Conservation (phyloP, 1,140 invertebrate species). For the Penaeus chinensis region DNA sequence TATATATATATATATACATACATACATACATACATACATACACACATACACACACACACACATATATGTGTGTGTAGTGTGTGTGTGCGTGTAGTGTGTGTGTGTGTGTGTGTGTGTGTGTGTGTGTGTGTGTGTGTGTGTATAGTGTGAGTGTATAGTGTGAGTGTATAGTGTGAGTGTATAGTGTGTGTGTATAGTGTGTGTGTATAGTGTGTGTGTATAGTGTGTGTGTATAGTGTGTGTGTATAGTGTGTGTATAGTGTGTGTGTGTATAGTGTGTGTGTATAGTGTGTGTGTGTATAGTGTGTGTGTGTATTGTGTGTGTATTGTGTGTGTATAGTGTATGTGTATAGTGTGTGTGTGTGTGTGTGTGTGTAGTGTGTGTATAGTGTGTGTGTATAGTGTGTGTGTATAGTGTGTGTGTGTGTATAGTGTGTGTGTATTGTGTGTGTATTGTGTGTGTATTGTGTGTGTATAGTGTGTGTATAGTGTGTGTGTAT, state of each 20-base stretch:
- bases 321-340: too few relatives aligned
- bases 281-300: neutral
- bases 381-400: neutral
- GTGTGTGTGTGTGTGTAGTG: neutral
- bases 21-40: neutral
- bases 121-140: too few relatives aligned
- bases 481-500: neutral
- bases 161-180: too few relatives aligned
- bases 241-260: too few relatives aligned
- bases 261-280: neutral
- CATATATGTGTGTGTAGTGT: neutral
- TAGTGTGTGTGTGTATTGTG: too few relatives aligned
- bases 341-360: neutral
- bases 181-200: neutral
- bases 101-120: too few relatives aligned
- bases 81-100: too few relatives aligned
- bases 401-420: too few relatives aligned
- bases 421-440: too few relatives aligned
- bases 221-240: too few relatives aligned
- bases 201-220: too few relatives aligned
- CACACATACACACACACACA: neutral
- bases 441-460: neutral
- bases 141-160: too few relatives aligned
- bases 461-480: neutral
- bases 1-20: conserved; percentile 39